Conservation (phyloP, 2,113 vertebrate species). For the human (Homo sapiens) region DNA sequence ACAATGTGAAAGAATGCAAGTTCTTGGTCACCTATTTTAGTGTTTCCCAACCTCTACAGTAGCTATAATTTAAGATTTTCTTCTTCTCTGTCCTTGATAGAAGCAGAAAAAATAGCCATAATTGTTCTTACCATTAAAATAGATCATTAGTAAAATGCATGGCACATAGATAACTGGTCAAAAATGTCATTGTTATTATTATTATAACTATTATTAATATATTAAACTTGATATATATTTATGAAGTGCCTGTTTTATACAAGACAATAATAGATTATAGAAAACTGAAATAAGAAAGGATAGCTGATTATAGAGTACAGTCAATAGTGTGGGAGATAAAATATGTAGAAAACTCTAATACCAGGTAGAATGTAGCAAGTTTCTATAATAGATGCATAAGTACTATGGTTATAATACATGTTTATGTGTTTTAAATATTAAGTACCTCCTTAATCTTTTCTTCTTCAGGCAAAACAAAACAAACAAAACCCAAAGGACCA, state of each 20-base stretch:
- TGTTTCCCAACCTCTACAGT: background rate
- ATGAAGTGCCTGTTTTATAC: background rate
- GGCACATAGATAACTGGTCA: background rate
- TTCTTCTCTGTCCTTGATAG: background rate
- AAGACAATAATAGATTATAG: background rate
- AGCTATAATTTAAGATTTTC: background rate
- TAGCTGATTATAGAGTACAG: background rate
- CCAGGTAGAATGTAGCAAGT: background rate
- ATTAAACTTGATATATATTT: background rate
- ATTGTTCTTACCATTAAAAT: background rate
- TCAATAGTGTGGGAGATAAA: background rate
- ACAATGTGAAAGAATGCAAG: background rate
- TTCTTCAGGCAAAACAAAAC: conserved; percentile 14
- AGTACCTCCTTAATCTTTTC: background rate
- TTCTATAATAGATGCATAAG: background rate
- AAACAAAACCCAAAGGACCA: background rate
- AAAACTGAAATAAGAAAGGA: background rate
- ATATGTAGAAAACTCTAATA: conserved; percentile 17
- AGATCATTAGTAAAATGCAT: background rate
- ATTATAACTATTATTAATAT: background rate
- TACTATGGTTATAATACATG: background rate
- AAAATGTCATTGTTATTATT: background rate
- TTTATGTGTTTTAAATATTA: conserved; percentile 26
- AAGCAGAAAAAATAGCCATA: background rate
- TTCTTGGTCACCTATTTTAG: background rate